A percentile compares a stretch with the other conserved stretches of the same genome.
Conservation (phyloP, 2,113 vertebrate genomes). For the Carassius carassius region DNA sequence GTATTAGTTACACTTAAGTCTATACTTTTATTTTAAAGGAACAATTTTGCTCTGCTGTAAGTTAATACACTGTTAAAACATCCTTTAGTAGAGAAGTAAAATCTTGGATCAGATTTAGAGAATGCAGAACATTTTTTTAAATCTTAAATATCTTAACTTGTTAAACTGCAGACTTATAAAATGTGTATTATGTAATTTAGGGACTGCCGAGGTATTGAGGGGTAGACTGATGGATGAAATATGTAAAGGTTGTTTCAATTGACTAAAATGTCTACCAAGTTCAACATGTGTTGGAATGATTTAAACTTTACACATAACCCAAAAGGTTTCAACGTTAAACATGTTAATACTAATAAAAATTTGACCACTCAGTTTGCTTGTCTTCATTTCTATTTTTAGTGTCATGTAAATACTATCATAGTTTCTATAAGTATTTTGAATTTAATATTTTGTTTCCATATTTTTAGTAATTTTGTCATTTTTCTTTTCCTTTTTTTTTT, state of each 20-base stretch:
- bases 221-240: neutral
- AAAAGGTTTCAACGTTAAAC: conserved; percentile 24
- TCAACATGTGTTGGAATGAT: conserved; percentile 14
- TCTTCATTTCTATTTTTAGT: neutral
- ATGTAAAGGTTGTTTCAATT: conserved; percentile 27
- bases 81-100: neutral
- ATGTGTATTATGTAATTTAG: neutral
- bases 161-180: conserved; percentile 16
- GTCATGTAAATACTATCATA: too few relatives aligned
- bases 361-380: conserved; percentile 7
- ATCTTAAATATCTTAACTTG: neutral
- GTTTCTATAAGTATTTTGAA: too few relatives aligned
- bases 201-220: neutral
- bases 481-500: too few relatives aligned
- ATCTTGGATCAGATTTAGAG: too few relatives aligned
- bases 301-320: conserved; percentile 34
- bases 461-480: too few relatives aligned
- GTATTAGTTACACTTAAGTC: conserved; percentile 38
- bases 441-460: too few relatives aligned
- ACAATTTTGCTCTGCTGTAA: conserved; percentile 51
- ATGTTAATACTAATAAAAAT: conserved; percentile 41
- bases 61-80: conserved; percentile 43
- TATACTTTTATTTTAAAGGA: conserved; percentile 30
- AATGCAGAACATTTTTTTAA: neutral
- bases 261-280: conserved; percentile 24